Conservation (phyloP, 2,113 vertebrate genomes). For the Petaurus breviceps region DNA sequence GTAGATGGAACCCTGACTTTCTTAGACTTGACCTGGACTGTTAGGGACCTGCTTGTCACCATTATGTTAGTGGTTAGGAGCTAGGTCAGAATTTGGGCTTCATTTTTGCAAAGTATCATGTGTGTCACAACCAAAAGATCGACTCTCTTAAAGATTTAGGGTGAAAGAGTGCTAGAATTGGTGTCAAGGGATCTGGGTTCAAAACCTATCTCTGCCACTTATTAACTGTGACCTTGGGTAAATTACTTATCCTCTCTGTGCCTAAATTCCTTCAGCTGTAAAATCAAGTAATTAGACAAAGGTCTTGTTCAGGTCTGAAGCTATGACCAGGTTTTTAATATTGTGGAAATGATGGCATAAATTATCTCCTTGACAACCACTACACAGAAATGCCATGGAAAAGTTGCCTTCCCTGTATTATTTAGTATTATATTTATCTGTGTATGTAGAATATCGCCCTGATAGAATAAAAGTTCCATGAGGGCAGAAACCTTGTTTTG, state of each 20-base stretch:
- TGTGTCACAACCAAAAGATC: background rate
- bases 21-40: background rate
- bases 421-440: background rate
- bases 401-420: background rate
- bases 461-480: background rate
- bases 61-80: background rate
- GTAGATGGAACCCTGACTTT: background rate
- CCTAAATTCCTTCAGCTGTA: background rate
- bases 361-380: background rate
- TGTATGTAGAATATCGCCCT: background rate
- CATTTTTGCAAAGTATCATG: background rate
- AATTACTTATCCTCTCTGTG: background rate
- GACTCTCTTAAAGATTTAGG: conserved; percentile 20
- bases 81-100: conserved; percentile 8
- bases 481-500: background rate
- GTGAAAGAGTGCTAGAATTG: background rate
- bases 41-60: background rate
- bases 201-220: background rate
- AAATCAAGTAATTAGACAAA: background rate
- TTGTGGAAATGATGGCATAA: background rate
- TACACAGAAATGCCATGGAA: background rate
- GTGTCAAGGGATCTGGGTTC: background rate
- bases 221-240: background rate
- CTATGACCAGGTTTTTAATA: background rate
- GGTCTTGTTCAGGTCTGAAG: background rate